These are phyloP conservation scores for Cantharis rustica DNA, from an alignment of 2,888 invertebrate genomes.

Conservation along the genomic window DNA sequence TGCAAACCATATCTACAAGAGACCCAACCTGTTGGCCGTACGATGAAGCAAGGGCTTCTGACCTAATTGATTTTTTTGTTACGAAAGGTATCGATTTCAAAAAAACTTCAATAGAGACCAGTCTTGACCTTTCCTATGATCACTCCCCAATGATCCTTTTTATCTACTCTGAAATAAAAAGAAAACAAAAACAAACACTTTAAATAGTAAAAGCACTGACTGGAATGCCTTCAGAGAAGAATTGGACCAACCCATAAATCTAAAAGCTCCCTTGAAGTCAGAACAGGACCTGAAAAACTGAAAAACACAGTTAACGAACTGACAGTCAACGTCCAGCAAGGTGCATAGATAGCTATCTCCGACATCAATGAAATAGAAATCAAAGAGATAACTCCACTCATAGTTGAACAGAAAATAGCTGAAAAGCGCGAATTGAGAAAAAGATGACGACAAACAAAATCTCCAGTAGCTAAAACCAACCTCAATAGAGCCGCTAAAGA, in stretches of 20 bases:
- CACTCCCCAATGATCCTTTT: neutral
- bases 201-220: neutral
- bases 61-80: neutral
- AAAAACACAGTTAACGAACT: neutral
- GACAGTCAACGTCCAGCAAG: neutral
- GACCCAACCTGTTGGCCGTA: neutral
- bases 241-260: neutral
- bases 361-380: no score
- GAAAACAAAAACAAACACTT: neutral
- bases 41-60: neutral
- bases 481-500: constrained; percentile 5
- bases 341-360: neutral
- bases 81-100: neutral
- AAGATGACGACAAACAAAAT: neutral
- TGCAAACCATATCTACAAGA: neutral
- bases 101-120: neutral
- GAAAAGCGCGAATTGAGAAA: neutral
- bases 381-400: no score
- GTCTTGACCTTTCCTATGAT: neutral
- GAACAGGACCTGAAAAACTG: neutral
- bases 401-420: no score
- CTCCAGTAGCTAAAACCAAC: constrained; percentile 13
- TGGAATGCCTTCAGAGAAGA: constrained; percentile 3
- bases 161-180: neutral
- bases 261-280: neutral